Conservation (phyloP, 92 coral and sea anemone species). For the Plumapathes pennacea region DNA sequence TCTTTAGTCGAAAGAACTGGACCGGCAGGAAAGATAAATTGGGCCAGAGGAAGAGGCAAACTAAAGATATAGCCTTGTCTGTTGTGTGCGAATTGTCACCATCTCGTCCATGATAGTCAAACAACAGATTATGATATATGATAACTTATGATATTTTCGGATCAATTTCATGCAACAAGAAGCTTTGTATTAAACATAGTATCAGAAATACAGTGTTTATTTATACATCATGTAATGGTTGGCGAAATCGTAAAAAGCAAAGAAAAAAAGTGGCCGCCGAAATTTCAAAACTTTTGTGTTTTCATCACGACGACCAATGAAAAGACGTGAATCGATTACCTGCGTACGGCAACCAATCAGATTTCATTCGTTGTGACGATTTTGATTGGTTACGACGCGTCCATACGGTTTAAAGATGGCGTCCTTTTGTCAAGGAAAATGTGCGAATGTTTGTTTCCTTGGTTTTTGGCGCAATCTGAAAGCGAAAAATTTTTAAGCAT, state of each 20-base stretch:
- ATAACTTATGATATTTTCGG: too few species aligned
- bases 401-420: constrained; percentile 56
- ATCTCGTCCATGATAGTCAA: too few species aligned
- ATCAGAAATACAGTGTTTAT: neutral
- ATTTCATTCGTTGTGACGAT: neutral
- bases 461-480: neutral
- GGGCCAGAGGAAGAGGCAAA: neutral
- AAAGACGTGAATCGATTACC: constrained; percentile 1
- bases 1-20: neutral
- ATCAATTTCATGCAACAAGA: too few species aligned
- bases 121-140: too few species aligned
- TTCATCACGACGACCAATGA: constrained; percentile 15
- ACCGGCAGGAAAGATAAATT: neutral
- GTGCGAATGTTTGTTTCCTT: neutral
- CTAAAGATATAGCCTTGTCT: neutral
- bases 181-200: neutral
- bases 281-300: constrained; percentile 31
- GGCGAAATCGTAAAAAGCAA: neutral
- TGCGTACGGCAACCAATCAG: constrained; percentile 49
- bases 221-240: neutral
- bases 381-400: constrained; percentile 56
- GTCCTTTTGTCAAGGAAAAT: constrained; percentile 11
- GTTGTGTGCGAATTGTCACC: too few species aligned
- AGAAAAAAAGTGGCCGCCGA: constrained; percentile 23
- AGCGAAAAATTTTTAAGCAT: neutral